These are phyloP conservation scores for Catharus minimus DNA, from an alignment of 2,113 vertebrate species.

Conservation along the genomic window DNA sequence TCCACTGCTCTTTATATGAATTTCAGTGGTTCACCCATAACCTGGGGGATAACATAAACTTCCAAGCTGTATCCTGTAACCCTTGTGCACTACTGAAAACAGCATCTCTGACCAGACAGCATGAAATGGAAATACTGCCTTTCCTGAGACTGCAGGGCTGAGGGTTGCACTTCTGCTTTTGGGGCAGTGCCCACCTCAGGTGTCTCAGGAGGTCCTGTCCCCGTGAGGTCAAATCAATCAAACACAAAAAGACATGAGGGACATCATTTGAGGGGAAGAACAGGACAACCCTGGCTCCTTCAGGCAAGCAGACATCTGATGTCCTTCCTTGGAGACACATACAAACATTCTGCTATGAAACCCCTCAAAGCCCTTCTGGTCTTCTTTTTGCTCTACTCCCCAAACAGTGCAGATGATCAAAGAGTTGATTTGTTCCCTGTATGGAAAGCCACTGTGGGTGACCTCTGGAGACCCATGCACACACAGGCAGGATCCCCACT, in stretches of 20 bases:
- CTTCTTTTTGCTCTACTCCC: neutral
- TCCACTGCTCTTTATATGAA: neutral
- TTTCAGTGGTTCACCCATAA: neutral
- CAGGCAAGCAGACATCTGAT: too few relatives aligned
- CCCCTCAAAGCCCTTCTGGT: neutral
- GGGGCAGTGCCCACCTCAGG: neutral
- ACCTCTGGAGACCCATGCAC: neutral
- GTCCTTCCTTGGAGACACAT: too few relatives aligned
- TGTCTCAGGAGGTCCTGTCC: too few relatives aligned
- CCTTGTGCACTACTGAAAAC: neutral
- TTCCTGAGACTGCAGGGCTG: rapidly evolving
- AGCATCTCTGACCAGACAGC: neutral
- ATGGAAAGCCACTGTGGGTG: neutral
- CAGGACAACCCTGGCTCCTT: too few relatives aligned
- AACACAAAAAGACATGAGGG: too few relatives aligned
- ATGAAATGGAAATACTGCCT: neutral
- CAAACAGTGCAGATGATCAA: neutral
- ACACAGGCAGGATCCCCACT: neutral
- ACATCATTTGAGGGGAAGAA: too few relatives aligned
- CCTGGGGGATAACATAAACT: neutral
- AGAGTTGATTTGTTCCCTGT: neutral
- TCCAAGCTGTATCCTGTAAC: neutral
- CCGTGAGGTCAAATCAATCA: too few relatives aligned
- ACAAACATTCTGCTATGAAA: neutral
- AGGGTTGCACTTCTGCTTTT: neutral